These are phyloP conservation scores for Aldabrachelys gigantea DNA, from an alignment of 2,113 vertebrate species.

Conservation along the genomic window DNA sequence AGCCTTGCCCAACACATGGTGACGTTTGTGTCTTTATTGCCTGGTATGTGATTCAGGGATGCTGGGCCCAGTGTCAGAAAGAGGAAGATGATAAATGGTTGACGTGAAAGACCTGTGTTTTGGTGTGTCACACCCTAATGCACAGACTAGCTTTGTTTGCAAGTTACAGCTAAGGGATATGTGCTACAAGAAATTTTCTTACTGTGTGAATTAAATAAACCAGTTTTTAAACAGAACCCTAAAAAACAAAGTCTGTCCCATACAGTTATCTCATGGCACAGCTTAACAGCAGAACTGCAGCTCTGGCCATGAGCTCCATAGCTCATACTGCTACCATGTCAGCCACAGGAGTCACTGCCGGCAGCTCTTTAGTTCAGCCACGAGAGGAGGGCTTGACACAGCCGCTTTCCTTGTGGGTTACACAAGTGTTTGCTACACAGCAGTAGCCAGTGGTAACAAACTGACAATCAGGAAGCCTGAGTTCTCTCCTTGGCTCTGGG, in stretches of 20 bases:
- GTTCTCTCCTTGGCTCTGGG: neutral
- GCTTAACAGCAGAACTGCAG: neutral
- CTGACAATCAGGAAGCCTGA: neutral
- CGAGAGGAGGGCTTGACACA: too few relatives aligned
- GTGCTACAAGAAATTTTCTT: neutral
- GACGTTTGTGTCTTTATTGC: neutral
- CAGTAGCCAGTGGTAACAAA: fast-evolving
- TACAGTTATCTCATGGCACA: too few relatives aligned
- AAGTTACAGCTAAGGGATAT: neutral
- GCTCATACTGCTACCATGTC: neutral
- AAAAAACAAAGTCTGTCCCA: too few relatives aligned
- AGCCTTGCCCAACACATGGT: neutral
- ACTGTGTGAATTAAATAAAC: neutral
- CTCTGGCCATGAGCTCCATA: fast-evolving
- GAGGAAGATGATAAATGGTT: neutral
- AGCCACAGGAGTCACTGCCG: neutral
- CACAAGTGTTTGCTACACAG: fast-evolving
- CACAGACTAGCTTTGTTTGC: fast-evolving
- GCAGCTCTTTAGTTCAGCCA: neutral
- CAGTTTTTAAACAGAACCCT: neutral
- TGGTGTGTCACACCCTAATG: neutral
- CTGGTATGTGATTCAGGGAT: too few relatives aligned
- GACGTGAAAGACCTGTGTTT: neutral
- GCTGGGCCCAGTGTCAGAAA: too few relatives aligned
- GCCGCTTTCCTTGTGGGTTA: fast-evolving